A percentile compares a stretch with the other conserved stretches of the same genome.
Evolutionary conservation across 2,888 invertebrate genomes (phyloP).

Genomic region (Tineola bisselliella): DNA sequence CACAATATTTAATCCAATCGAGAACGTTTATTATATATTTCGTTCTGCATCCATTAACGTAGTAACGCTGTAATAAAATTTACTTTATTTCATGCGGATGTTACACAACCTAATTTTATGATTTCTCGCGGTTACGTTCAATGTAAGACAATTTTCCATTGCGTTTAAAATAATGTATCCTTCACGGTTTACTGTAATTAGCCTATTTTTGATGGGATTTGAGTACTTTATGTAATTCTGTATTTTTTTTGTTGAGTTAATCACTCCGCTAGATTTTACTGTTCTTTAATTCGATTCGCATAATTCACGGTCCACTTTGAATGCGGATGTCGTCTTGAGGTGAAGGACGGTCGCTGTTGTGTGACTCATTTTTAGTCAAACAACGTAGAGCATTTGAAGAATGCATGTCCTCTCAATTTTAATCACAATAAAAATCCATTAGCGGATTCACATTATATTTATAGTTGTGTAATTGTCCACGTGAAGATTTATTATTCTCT

Average conservation of each 20-base stretch:
- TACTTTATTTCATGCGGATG: slow-evolving; percentile 3
- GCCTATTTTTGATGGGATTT: background rate
- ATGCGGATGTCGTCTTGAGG: slow-evolving; percentile 11
- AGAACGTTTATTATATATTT: background rate
- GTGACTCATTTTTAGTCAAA: background rate
- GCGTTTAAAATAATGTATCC: background rate
- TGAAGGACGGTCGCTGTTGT: slow-evolving; percentile 11
- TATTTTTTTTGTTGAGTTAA: background rate
- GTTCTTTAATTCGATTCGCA: background rate
- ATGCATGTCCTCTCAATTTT: background rate
- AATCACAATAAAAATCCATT: background rate
- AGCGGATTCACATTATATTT: background rate
- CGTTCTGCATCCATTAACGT: background rate
- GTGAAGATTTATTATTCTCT: background rate
- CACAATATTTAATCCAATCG: background rate
- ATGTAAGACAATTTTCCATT: slow-evolving; percentile 8
- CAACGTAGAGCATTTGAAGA: background rate
- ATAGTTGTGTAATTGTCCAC: background rate
- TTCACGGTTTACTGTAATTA: background rate
- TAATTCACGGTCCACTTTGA: slow-evolving; percentile 4
- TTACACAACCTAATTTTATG: slow-evolving; percentile 6
- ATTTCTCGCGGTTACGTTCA: slow-evolving; percentile 3
- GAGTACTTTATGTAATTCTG: too few species aligned
- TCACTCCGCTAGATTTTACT: background rate
- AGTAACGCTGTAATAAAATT: background rate